phyloP scores from a whole-genome alignment of 2,888 invertebrate genomes.

The Leptura quadrifasciata region DNA sequence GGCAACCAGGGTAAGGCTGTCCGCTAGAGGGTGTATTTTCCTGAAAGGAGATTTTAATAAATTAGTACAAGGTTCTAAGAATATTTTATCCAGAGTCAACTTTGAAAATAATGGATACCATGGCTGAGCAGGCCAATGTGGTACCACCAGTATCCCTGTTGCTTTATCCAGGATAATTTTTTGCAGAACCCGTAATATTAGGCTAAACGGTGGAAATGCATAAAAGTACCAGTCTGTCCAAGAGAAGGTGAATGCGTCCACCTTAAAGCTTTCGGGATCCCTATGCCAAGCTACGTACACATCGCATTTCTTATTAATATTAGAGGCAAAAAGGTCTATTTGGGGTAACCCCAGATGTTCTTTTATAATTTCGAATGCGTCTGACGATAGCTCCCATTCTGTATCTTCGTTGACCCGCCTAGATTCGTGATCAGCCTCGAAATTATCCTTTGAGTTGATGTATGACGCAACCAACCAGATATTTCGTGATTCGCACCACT shows the following conservation, averaged over 20 bases:
- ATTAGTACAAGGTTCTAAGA: constrained; percentile 16
- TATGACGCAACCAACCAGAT: constrained; percentile 54
- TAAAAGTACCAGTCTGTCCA: constrained; percentile 52
- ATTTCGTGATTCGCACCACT: constrained; percentile 56
- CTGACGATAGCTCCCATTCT: constrained; percentile 48
- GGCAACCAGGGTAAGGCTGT: constrained; percentile 38
- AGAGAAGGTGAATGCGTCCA: constrained; percentile 11
- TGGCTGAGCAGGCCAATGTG: constrained; percentile 34
- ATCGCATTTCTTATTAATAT: neutral
- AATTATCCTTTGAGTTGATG: constrained; percentile 53
- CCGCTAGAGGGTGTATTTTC: constrained; percentile 29
- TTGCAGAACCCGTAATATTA: constrained; percentile 56
- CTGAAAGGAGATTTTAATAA: constrained; percentile 41
- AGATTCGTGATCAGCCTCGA: constrained; percentile 51
- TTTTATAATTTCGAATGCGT: constrained; percentile 32
- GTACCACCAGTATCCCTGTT: constrained; percentile 56
- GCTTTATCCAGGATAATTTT: constrained; percentile 61
- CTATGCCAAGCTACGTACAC: constrained; percentile 15
- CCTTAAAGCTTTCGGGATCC: constrained; percentile 46
- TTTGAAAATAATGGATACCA: constrained; percentile 38
- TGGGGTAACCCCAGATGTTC: constrained; percentile 28
- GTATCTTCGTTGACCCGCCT: constrained; percentile 42
- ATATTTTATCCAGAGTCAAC: neutral
- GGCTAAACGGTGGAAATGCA: constrained; percentile 62
- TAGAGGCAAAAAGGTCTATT: constrained; percentile 46